These are phyloP conservation scores for Hirundichthys speculiger DNA, from an alignment of 2,113 vertebrate genomes.

Conservation along the genomic window DNA sequence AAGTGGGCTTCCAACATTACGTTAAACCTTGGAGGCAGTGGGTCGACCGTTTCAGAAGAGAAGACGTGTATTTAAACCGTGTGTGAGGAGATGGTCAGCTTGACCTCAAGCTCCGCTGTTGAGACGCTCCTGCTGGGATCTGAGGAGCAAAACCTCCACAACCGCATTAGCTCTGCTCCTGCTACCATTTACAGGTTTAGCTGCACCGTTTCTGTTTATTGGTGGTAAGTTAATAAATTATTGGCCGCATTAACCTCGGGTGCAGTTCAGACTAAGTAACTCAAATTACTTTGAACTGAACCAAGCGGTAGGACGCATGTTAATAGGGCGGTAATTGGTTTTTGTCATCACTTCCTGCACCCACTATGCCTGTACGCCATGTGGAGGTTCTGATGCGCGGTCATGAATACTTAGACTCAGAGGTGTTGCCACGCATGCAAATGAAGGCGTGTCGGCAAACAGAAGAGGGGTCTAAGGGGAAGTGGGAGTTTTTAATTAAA, in stretches of 20 bases:
- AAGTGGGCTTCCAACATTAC: too few relatives aligned
- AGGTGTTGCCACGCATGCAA: conserved; percentile 24
- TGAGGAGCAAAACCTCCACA: too few relatives aligned
- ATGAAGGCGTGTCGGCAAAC: conserved; percentile 1
- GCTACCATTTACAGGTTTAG: too few relatives aligned
- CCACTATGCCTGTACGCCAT: not conserved
- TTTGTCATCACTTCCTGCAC: not conserved
- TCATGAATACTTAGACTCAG: conserved; percentile 42
- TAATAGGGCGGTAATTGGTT: conserved; percentile 8
- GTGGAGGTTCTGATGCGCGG: conserved; percentile 23
- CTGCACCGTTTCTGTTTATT: too few relatives aligned
- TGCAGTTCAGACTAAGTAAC: not conserved
- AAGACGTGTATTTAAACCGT: too few relatives aligned
- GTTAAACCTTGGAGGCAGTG: too few relatives aligned
- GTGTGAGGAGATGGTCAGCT: too few relatives aligned
- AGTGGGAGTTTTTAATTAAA: conserved; percentile 62
- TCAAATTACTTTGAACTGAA: not conserved
- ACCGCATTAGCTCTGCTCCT: too few relatives aligned
- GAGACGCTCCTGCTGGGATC: too few relatives aligned
- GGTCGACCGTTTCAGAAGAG: too few relatives aligned
- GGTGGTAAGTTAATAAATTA: too few relatives aligned
- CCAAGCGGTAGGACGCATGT: not conserved
- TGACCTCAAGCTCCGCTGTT: too few relatives aligned
- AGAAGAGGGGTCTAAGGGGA: conserved; percentile 27
- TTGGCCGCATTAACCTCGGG: not conserved